A percentile compares a stretch with the other conserved stretches of the same genome.
These are phyloP conservation scores for Tetramorium alpestre DNA, from an alignment of 1,140 invertebrate species.

Conservation along the genomic window DNA sequence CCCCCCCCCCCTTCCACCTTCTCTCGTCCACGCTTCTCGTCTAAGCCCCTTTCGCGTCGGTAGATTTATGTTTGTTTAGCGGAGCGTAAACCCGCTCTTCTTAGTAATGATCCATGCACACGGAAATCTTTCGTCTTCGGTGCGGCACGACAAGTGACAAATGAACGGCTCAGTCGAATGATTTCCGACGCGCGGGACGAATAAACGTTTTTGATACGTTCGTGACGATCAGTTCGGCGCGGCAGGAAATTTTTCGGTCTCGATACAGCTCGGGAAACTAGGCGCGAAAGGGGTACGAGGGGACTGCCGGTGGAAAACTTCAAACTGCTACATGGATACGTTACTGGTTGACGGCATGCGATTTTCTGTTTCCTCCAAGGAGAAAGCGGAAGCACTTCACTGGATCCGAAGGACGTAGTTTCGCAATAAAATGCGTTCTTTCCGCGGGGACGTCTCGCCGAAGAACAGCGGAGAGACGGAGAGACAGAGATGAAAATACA, in stretches of 20 bases:
- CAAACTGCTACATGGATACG: conserved; percentile 6
- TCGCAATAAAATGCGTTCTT: conserved; percentile 60
- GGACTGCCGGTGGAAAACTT: not conserved
- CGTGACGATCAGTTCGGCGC: not conserved
- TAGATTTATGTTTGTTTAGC: conserved; percentile 56
- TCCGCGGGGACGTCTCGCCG: conserved; percentile 46
- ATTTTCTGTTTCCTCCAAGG: conserved; percentile 30
- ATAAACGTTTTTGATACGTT: not conserved
- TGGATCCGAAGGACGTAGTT: conserved; percentile 46
- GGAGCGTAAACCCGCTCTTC: conserved; percentile 12
- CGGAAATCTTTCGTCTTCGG: not conserved
- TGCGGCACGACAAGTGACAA: not conserved
- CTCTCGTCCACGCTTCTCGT: not conserved
- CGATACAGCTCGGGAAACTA: not conserved
- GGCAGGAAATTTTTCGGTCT: conserved; percentile 2
- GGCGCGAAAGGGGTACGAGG: not conserved
- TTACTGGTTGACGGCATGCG: conserved; percentile 30
- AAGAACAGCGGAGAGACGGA: not conserved
- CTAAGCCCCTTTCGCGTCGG: conserved; percentile 17
- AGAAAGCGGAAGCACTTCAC: conserved; percentile 51
- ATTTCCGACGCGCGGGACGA: not conserved
- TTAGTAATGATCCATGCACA: conserved; percentile 10
- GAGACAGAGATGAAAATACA: not conserved
- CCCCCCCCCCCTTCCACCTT: no score
- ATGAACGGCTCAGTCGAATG: conserved; percentile 1